These are phyloP conservation scores for Pseudotriccus pelzelni DNA, from an alignment of 2,797 vertebrate genomes.

Conservation along the genomic window DNA sequence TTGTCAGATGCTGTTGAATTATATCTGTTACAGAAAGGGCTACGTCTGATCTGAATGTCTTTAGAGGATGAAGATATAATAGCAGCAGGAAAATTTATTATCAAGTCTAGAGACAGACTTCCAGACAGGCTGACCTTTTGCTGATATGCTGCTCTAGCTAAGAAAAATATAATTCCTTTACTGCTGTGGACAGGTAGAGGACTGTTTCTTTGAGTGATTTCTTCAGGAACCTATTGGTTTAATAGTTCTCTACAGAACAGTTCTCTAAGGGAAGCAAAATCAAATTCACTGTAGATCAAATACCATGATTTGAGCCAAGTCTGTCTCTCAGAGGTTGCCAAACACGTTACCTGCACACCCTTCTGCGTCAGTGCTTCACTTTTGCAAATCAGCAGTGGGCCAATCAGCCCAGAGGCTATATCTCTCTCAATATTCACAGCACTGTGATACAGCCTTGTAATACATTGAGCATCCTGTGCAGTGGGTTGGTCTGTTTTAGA, in stretches of 20 bases:
- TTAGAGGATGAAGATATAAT: background rate
- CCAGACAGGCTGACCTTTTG: background rate
- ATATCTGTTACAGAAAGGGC: background rate
- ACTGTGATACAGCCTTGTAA: slow-evolving; percentile 94
- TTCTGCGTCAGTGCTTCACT: slow-evolving; percentile 86
- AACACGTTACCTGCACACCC: slow-evolving; percentile 87
- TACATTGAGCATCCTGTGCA: slow-evolving; percentile 84
- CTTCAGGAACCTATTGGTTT: background rate
- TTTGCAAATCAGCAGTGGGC: slow-evolving; percentile 94
- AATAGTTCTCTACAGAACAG: background rate
- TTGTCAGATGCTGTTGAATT: background rate
- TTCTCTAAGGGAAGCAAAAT: background rate
- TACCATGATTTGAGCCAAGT: background rate
- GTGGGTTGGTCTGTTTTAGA: slow-evolving; percentile 86
- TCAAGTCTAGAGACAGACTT: background rate
- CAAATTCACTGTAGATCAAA: background rate
- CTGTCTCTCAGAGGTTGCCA: background rate
- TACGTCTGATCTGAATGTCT: background rate
- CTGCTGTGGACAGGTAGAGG: background rate
- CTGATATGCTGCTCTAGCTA: background rate
- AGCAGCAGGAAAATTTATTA: background rate
- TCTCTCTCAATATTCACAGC: slow-evolving; percentile 87
- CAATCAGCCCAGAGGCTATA: slow-evolving; percentile 92
- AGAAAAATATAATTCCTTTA: background rate
- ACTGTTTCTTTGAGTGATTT: background rate